Evolutionary conservation across 2,797 vertebrate genomes (phyloP), one percentile per base, ranked within the genome.

Genomic region (Manis javanica): DNA sequence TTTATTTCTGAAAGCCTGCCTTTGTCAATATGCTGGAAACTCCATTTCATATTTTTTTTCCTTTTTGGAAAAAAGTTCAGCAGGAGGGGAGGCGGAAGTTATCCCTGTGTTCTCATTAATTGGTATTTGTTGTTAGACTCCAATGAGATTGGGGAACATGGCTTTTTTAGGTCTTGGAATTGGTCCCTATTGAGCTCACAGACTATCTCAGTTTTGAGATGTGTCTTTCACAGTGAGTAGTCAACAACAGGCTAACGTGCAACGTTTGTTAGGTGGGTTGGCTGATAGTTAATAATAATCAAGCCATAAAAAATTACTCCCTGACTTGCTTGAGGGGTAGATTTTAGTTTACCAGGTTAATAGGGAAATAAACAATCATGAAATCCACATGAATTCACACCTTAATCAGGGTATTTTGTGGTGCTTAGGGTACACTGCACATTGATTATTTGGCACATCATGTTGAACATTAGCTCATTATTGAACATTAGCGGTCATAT

Each of bases 221-320:
- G 4, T 74, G 24, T 72, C 39, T 96, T 55, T 96, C 79, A 84
- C 15, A 69, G 49, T 64, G 64, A 53, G 46, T 91, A 55, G 37
- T 95, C 78, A 92, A 79, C 42, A 71, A 57, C 14, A 75, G 64
- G 81, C 34, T 94, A 68, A 34, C 81, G 49, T 96, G 84, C 37
- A n/a, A 84, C 49, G 85, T 84, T 90, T 89, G 21, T 57, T 90
- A 69, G 21, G 4, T 81, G 19, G 39, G 26, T 9, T 89, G 42
- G 29, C 37, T 91, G 63, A 68, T 92, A 39, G 46, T 83, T 94
- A 94, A 86, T 92, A 86, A 88, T 94, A 89, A 79, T 71, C 51
- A 90, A 57, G 16, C 5, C 16, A 3, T 59, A 34, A 92, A 42
- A 92, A 92, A 94, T 94, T 46, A 72, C 12, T 92, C 21, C 49